phyloP scores from a whole-genome alignment of 30 jellyfish, hydroid and myxozoan genomes.

The Phacellophora camtschatica region DNA sequence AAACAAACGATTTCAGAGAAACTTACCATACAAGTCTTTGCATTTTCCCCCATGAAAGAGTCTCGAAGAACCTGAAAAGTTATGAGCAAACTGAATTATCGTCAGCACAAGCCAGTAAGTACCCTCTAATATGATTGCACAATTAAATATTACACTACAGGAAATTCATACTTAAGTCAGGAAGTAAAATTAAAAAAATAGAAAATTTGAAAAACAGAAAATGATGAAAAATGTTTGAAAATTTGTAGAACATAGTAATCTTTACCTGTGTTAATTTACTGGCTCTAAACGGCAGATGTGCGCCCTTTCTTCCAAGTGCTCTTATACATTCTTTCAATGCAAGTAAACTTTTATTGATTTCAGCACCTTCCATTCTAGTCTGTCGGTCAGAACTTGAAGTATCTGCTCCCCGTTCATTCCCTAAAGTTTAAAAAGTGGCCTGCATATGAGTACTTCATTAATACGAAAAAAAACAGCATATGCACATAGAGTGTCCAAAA shows the following conservation, averaged over 20 bases:
- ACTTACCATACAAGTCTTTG: slow-evolving; percentile 99
- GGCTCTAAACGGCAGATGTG: slow-evolving; percentile 98
- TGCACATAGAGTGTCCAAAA: no score
- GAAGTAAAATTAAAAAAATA: no score
- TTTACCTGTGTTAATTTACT: slow-evolving; percentile 98
- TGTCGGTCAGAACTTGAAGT: slow-evolving; percentile 94
- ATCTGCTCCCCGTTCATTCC: slow-evolving; percentile 98
- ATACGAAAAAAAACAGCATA: no score
- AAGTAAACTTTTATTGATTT: slow-evolving; percentile 91
- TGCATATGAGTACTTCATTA: no score
- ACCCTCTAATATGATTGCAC: background rate
- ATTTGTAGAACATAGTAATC: no score
- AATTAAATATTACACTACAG: background rate
- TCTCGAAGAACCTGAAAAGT: slow-evolving; percentile 87
- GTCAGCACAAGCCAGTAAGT: background rate
- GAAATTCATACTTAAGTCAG: no score
- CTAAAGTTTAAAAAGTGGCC: background rate
- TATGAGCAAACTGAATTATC: background rate
- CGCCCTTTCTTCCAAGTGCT: slow-evolving; percentile 96
- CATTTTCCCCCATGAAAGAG: slow-evolving; percentile 95
- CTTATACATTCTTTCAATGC: slow-evolving; percentile 97
- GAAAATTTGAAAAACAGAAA: no score
- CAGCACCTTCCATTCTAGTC: slow-evolving; percentile 99
- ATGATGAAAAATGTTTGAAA: no score
- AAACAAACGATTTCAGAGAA: no score